A percentile compares a stretch with the other conserved stretches of the same genome.
Evolutionary conservation across 2,888 invertebrate genomes (phyloP).

Genomic region (Drosophila macrospina): DNA sequence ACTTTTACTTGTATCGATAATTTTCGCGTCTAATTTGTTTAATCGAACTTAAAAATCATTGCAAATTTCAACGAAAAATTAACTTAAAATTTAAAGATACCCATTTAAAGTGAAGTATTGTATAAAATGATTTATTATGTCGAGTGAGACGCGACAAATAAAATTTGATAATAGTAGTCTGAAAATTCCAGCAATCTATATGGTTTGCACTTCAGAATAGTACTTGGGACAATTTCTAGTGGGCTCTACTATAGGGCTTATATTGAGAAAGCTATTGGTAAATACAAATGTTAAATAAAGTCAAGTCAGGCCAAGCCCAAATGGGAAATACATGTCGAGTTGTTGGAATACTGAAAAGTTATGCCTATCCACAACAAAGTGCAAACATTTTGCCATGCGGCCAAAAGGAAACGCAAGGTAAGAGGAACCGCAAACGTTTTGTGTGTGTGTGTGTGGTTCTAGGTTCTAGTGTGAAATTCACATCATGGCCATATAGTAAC

Average conservation of each 20-base stretch:
- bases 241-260: neutral
- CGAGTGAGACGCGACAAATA: neutral
- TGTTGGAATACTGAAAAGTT: conserved; percentile 11
- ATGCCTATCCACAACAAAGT: conserved; percentile 3
- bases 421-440: conserved; percentile 19
- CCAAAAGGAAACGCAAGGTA: neutral
- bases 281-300: neutral
- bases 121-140: conserved; percentile 1
- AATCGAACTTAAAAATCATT: too few relatives aligned
- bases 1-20: too few relatives aligned
- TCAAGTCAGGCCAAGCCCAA: conserved; percentile 9
- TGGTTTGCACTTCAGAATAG: neutral
- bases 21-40: too few relatives aligned
- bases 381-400: conserved; percentile 28
- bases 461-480: conserved; percentile 48
- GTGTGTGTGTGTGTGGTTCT: conserved; percentile 26
- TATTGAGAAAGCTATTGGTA: neutral
- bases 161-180: conserved; percentile 8
- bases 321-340: conserved; percentile 15
- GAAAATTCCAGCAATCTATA: conserved; percentile 1
- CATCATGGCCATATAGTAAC: conserved; percentile 38
- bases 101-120: neutral
- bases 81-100: neutral
- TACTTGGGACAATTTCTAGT: conserved; percentile 1
- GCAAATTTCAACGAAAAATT: too few relatives aligned